A percentile compares a stretch with the other conserved stretches of the same genome.
Evolutionary conservation across 2,797 vertebrate species (phyloP).

Genomic region (Sebastes vulpes): DNA sequence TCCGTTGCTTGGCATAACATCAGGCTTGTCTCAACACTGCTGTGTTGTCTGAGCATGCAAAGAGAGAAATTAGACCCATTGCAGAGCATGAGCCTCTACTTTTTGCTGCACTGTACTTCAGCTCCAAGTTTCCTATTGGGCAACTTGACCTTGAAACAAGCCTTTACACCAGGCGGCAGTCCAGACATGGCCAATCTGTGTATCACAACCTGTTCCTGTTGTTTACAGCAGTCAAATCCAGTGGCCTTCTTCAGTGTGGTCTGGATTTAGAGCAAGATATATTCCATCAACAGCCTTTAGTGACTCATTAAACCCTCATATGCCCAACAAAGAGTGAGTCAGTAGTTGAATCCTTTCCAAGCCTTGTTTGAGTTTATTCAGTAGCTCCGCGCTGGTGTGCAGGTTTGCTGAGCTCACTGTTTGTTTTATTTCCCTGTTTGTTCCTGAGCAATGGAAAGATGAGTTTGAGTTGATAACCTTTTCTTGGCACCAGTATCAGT

Average conservation of each 20-base stretch:
- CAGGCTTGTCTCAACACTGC: not conserved
- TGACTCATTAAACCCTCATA: slow-evolving; percentile 61
- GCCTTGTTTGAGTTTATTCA: slow-evolving; percentile 61
- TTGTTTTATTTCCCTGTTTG: slow-evolving; percentile 11
- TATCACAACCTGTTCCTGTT: not conserved
- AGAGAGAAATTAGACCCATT: not conserved
- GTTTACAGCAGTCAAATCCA: not conserved
- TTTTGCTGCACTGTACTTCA: not conserved
- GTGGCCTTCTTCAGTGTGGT: not conserved
- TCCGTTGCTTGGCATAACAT: not conserved
- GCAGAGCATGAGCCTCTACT: not conserved
- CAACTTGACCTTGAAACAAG: not conserved
- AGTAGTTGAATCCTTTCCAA: slow-evolving; percentile 63
- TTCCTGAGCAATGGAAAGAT: not conserved
- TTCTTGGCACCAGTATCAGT: not conserved
- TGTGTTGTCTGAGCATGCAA: not conserved
- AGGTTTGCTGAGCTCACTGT: not conserved
- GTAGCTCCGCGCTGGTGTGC: slow-evolving; percentile 7
- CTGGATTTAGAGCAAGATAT: slow-evolving; percentile 4
- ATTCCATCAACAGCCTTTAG: slow-evolving; percentile 25
- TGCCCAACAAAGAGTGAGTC: slow-evolving; percentile 54
- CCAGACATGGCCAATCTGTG: not conserved
- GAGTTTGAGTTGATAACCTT: not conserved
- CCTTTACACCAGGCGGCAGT: not conserved
- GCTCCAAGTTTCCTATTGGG: slow-evolving; percentile 3